Evolutionary conservation across 2,888 invertebrate genomes (phyloP).

Genomic region (Cancer borealis): DNA sequence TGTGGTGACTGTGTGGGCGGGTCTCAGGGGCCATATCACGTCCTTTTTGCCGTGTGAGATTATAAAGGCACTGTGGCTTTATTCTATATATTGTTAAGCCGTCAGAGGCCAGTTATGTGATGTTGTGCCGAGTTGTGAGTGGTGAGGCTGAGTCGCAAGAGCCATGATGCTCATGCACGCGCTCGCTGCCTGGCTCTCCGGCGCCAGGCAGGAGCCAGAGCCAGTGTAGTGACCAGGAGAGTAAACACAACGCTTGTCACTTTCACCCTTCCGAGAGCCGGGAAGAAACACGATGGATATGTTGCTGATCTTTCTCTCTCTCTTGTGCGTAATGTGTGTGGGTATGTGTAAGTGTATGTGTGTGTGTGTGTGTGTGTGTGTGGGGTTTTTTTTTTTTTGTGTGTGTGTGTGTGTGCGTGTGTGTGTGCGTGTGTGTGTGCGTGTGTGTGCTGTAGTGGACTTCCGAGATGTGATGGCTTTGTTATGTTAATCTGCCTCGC

Average conservation of each 20-base stretch:
- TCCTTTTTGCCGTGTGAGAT: neutral
- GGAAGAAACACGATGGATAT: neutral
- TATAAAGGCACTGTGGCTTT: neutral
- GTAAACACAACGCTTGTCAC: neutral
- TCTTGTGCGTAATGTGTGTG: neutral
- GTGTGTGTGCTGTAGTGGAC: too few relatives aligned
- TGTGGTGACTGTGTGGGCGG: conserved; percentile 44
- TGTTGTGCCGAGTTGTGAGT: neutral
- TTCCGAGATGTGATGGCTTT: neutral
- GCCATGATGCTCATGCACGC: conserved; percentile 30
- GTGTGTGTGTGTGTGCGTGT: conserved; percentile 29
- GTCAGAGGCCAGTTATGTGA: neutral
- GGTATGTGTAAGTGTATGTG: neutral
- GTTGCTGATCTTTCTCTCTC: neutral
- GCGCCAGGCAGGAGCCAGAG: conserved; percentile 24
- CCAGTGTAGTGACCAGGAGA: neutral
- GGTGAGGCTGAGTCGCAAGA: neutral
- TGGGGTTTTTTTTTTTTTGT: conserved; percentile 33
- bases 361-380: conserved; percentile 55
- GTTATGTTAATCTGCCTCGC: neutral
- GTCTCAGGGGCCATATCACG: too few relatives aligned
- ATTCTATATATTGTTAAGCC: neutral
- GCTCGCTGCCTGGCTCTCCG: conserved; percentile 35
- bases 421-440: neutral
- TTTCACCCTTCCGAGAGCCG: neutral